These are phyloP conservation scores for Protobothrops mucrosquamatus DNA, from an alignment of 2,113 vertebrate species.

Conservation along the genomic window DNA sequence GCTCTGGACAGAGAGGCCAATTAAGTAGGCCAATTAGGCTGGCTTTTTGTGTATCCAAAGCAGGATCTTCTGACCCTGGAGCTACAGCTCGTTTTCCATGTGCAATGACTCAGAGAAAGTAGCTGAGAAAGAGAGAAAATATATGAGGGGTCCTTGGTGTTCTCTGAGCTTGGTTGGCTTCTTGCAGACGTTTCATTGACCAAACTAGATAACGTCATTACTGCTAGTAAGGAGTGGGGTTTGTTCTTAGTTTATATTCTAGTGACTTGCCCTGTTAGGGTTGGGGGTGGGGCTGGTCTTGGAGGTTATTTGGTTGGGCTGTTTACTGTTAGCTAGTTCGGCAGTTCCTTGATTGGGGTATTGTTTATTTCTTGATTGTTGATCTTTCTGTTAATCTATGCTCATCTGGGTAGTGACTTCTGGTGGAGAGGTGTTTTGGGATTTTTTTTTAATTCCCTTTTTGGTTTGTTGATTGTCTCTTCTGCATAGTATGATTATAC, in stretches of 20 bases:
- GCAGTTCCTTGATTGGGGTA: neutral
- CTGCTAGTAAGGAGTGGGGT: too few species aligned
- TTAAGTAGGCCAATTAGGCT: neutral
- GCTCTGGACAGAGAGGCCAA: neutral
- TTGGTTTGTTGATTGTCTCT: neutral
- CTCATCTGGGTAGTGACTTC: neutral
- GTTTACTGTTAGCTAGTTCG: neutral
- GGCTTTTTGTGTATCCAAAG: neutral
- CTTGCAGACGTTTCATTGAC: too few species aligned
- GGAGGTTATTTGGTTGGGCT: too few species aligned
- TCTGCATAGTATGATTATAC: neutral
- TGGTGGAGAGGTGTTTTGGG: neutral
- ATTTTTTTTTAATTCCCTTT: neutral
- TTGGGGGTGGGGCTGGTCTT: too few species aligned
- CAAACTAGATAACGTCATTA: too few species aligned
- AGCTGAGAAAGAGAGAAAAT: neutral
- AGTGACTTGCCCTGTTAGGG: too few species aligned
- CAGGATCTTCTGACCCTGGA: neutral
- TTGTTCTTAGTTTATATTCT: too few species aligned
- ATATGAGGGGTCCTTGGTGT: neutral
- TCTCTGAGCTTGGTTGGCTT: too few species aligned
- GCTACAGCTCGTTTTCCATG: neutral
- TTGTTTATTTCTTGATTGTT: neutral
- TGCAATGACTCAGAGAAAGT: neutral
- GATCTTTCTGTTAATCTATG: neutral